phyloP scores from a whole-genome alignment of 2,113 vertebrate species.

The Aphelocoma coerulescens region DNA sequence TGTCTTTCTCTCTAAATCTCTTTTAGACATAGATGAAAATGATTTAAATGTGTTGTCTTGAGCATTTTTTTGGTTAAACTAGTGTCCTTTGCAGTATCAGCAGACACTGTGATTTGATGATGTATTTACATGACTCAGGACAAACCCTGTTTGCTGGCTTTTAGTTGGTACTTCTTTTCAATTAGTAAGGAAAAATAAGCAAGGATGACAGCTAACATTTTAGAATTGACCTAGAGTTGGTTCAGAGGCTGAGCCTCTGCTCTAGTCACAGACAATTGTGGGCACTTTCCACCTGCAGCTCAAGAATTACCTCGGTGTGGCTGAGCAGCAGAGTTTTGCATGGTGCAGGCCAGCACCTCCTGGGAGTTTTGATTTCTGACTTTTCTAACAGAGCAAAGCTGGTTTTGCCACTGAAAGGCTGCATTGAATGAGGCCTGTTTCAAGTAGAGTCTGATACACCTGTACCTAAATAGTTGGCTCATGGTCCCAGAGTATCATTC shows the following conservation, averaged over 20 bases:
- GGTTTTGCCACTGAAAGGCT: neutral
- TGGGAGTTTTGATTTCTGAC: neutral
- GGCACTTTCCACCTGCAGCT: neutral
- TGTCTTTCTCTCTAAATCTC: neutral
- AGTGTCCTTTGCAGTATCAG: neutral
- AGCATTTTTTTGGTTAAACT: neutral
- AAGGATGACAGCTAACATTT: neutral
- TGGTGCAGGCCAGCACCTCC: neutral
- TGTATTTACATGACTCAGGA: rapidly evolving
- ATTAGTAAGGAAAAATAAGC: neutral
- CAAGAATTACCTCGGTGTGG: neutral
- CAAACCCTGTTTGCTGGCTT: neutral
- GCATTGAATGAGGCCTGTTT: neutral
- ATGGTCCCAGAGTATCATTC: neutral
- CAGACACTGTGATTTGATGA: neutral
- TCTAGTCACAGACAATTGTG: neutral
- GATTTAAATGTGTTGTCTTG: neutral
- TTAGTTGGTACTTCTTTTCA: neutral
- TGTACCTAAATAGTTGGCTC: neutral
- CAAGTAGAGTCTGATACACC: neutral
- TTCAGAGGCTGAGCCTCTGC: neutral
- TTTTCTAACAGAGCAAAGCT: neutral
- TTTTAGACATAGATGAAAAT: neutral
- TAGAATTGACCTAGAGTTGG: neutral
- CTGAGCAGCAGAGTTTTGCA: neutral